Conservation (phyloP, 2,888 invertebrate species). For the Marronus borbonicus region DNA sequence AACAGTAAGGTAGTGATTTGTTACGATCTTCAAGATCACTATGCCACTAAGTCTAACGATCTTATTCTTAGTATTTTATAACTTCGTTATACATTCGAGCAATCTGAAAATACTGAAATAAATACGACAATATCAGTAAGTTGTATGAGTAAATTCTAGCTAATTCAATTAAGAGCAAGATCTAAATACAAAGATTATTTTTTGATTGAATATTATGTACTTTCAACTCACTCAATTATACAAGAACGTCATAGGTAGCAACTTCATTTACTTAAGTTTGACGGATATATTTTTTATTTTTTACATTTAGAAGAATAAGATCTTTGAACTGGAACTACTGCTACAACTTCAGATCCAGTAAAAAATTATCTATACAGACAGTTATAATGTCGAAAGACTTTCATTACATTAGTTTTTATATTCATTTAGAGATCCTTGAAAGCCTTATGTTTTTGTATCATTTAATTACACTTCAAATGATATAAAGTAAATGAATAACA, state of each 20-base stretch:
- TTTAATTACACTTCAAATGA: slow-evolving; percentile 41
- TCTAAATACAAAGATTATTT: not conserved
- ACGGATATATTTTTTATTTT: slow-evolving; percentile 40
- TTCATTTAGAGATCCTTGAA: slow-evolving; percentile 68
- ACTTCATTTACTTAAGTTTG: slow-evolving; percentile 32
- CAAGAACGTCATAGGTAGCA: slow-evolving; percentile 5
- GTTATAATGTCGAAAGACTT: slow-evolving; percentile 68
- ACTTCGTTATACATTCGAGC: slow-evolving; percentile 16
- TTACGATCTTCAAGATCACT: slow-evolving; percentile 37
- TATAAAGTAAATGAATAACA: slow-evolving; percentile 21
- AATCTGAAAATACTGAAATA: slow-evolving; percentile 5
- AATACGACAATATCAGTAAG: not conserved
- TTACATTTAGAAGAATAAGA: slow-evolving; percentile 57
- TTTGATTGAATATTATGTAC: not conserved
- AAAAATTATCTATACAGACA: slow-evolving; percentile 69
- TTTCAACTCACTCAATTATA: slow-evolving; percentile 24
- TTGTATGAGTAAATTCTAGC: not conserved
- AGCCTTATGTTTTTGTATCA: slow-evolving; percentile 57
- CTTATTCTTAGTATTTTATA: slow-evolving; percentile 50
- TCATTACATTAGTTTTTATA: slow-evolving; percentile 58
- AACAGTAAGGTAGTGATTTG: slow-evolving; percentile 49
- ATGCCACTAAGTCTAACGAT: slow-evolving; percentile 41
- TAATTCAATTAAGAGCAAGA: not conserved
- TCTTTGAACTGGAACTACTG: slow-evolving; percentile 62
- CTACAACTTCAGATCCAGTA: slow-evolving; percentile 66